phyloP scores from a whole-genome alignment of 1,140 invertebrate species.

The Eriosoma lanigerum region DNA sequence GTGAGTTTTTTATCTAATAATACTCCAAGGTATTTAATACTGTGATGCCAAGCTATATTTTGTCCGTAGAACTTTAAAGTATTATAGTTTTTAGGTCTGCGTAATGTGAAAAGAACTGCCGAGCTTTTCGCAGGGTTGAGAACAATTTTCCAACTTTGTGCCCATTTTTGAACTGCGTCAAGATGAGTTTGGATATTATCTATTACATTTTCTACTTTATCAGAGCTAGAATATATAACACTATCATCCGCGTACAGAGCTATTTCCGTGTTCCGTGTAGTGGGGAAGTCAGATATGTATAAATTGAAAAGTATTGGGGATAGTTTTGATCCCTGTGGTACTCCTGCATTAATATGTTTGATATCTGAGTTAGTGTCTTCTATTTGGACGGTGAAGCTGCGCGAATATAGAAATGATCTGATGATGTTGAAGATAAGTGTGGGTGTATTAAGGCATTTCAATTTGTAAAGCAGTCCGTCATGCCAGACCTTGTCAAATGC shows the following conservation, averaged over 20 bases:
- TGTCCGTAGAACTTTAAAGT: background rate
- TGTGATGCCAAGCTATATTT: background rate
- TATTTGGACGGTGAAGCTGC: background rate
- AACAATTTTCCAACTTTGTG: background rate
- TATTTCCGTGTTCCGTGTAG: background rate
- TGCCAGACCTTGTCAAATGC: background rate
- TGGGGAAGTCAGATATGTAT: background rate
- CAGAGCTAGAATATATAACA: background rate
- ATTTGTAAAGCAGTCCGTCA: background rate
- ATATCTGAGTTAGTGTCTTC: background rate
- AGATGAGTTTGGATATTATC: background rate
- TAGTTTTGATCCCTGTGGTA: background rate
- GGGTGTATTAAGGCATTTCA: background rate
- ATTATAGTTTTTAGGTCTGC: background rate
- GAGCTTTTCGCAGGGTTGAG: background rate
- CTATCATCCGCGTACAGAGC: background rate
- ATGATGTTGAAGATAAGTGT: background rate
- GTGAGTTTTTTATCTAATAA: too few species aligned
- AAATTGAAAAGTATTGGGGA: background rate
- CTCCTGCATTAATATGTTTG: background rate
- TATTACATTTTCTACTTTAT: background rate
- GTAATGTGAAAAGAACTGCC: background rate
- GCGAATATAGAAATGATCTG: background rate
- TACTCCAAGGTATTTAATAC: slow-evolving; percentile 6
- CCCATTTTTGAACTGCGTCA: background rate